Conservation (phyloP, 1,140 invertebrate species). For the Lepidurus apus region DNA sequence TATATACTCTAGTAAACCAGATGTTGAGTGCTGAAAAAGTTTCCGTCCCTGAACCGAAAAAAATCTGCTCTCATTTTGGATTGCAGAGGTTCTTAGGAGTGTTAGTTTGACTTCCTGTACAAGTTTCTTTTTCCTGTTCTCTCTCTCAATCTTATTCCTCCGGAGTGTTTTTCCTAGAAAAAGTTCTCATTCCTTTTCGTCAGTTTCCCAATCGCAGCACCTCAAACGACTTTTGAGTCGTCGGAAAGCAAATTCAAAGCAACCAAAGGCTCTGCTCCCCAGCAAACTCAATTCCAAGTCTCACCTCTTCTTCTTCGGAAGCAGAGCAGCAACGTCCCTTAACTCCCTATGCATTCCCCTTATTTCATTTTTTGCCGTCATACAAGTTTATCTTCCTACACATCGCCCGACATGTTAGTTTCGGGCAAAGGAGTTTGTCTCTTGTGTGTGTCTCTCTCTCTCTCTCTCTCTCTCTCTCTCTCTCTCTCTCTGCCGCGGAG, state of each 20-base stretch:
- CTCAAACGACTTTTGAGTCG: slow-evolving; percentile 10
- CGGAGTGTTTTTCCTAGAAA: no score
- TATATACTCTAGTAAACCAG: no score
- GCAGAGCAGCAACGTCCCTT: background rate
- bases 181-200: background rate
- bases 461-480: no score
- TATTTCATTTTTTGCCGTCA: background rate
- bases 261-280: background rate
- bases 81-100: background rate
- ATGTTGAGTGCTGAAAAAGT: no score
- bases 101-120: background rate
- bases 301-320: background rate
- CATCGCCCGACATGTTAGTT: background rate
- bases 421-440: background rate
- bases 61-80: no score
- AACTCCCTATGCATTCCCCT: background rate
- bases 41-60: no score
- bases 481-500: background rate
- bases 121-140: background rate
- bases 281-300: background rate
- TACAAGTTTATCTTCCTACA: slow-evolving; percentile 19
- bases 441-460: background rate
- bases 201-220: background rate
- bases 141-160: background rate
- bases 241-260: background rate